Evolutionary conservation across 2,113 vertebrate genomes (phyloP).

Genomic region (Dipodomys merriami): DNA sequence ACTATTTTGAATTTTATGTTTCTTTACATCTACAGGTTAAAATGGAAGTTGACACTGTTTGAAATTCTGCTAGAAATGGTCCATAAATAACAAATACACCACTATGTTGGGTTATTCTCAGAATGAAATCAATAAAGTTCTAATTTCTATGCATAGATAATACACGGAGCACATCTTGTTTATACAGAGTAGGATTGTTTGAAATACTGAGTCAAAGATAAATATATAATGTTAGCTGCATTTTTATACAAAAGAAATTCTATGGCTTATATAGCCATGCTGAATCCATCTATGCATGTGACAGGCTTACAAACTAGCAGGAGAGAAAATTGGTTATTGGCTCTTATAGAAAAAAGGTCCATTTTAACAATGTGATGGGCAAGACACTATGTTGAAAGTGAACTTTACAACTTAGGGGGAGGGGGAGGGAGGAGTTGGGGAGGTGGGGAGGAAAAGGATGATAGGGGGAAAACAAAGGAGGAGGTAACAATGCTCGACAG

Average conservation of each 20-base stretch:
- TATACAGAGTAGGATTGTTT: neutral
- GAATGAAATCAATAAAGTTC: neutral
- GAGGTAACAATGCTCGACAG: too few relatives aligned
- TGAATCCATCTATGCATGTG: neutral
- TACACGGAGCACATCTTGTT: neutral
- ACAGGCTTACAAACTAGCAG: neutral
- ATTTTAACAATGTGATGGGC: too few relatives aligned
- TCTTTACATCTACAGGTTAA: conserved; percentile 82
- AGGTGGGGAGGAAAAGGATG: too few relatives aligned
- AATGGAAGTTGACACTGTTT: neutral
- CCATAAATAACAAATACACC: neutral
- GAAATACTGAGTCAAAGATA: neutral
- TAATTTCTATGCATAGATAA: neutral
- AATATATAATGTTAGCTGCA: neutral
- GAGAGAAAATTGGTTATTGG: neutral
- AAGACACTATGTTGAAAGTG: too few relatives aligned
- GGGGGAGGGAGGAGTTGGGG: too few relatives aligned
- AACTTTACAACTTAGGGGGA: too few relatives aligned
- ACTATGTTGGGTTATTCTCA: neutral
- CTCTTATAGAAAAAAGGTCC: neutral
- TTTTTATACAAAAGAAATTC: neutral
- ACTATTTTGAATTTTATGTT: neutral
- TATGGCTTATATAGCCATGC: conserved; percentile 1
- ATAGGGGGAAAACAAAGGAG: too few relatives aligned
- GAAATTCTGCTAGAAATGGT: conserved; percentile 19